Base-by-base conservation (phyloP, 2,113 vertebrate genomes). In the Notiomystis cincta region DNA sequence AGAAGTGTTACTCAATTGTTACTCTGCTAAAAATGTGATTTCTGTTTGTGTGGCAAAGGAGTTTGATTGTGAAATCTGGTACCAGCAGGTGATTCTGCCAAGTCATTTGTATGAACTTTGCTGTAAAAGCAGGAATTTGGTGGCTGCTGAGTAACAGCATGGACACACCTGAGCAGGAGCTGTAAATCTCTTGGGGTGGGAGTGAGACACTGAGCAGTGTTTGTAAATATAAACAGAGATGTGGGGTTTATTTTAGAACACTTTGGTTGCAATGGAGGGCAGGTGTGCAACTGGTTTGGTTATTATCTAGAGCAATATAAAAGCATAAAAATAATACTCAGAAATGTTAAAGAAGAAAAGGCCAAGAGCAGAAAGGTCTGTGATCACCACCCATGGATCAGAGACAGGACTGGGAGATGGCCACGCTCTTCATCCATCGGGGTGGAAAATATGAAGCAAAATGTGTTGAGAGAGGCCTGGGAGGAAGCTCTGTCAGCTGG, bases 401-500 rank as follows among this genome's bases (percentile, higher is more conserved):
- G 35, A 7, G 56, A n/a, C 31, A 25, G 44, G 42, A 47, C 31
- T 25, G 31, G 15, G 16, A 10, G 35, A 35, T 18, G 31, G 66
- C 3, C 75, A 40, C 13, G 23, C 44, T 3, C 27, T 10, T 23
- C 58, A 4, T 8, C 16, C 47, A 47, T 1, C 50, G 18, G 22
- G 66, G 25, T 42, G 47, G 37, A n/a, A 40, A 17, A 8, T 1
- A 18, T 13, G 56, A 62, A n/a, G 47, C 11, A 12, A 19, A 78
- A n/a, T 0, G 1, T 2, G 5, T n/a, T 12, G 24, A 33, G 44
- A 67, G 67, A 16, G 28, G 5, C 4, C 11, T 5, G 56, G 33
- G 56, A 73, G 75, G 13, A 2, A 7, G 45, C 37, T 44, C 11
- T 3, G 4, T 21, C 47, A 61, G 91, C 42, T 24, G 1, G 1